Evolutionary conservation across 2,888 invertebrate genomes (phyloP).

Genomic region (Caenorhabditis virilis): DNA sequence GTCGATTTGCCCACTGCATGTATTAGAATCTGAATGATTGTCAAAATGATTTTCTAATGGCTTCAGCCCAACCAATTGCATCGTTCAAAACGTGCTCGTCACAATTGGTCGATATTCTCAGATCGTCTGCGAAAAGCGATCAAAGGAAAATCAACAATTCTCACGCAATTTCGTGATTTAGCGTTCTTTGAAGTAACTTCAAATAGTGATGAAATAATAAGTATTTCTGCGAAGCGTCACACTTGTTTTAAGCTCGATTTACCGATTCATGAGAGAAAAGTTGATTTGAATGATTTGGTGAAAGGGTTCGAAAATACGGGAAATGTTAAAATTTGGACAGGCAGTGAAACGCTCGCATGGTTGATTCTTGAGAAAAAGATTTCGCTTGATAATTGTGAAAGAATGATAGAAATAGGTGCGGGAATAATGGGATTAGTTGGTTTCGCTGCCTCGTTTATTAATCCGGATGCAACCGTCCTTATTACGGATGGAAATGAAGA

Average conservation of each 20-base stretch:
- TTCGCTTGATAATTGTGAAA: constrained; percentile 1
- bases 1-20: too few relatives aligned
- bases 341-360: constrained; percentile 46
- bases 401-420: constrained; percentile 48
- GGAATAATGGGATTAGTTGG: constrained; percentile 44
- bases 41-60: too few relatives aligned
- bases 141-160: neutral
- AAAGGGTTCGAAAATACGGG: constrained; percentile 54
- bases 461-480: constrained; percentile 11
- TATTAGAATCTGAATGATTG: too few relatives aligned
- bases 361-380: constrained; percentile 4
- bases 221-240: too few relatives aligned
- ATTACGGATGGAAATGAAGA: constrained; percentile 49
- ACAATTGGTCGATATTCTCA: constrained; percentile 39
- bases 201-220: too few relatives aligned
- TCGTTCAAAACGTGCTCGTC: constrained; percentile 29
- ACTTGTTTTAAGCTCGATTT: too few relatives aligned
- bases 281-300: constrained; percentile 4
- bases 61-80: constrained; percentile 1
- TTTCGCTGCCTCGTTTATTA: constrained; percentile 6
- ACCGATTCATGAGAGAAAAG: neutral
- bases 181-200: too few relatives aligned
- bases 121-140: constrained; percentile 12
- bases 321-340: constrained; percentile 51
- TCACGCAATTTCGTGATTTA: neutral